Base-by-base conservation (phyloP, 2,888 invertebrate genomes). In the Pantelozetes paolii region DNA sequence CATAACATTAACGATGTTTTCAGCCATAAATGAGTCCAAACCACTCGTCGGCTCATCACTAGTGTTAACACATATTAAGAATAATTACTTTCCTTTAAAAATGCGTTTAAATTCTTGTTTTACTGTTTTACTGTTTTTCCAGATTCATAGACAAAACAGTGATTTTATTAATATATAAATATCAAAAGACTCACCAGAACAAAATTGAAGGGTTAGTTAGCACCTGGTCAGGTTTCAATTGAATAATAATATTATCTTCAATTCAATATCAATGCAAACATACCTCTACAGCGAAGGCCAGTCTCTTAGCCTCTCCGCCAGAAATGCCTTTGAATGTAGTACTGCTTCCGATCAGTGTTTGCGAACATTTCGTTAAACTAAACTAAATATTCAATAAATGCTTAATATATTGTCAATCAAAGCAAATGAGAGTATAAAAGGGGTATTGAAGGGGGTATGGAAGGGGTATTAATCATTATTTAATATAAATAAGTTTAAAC, bases 231-330 rank as follows among this genome's bases (percentile, higher is more conserved):
- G 97, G 9, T 36, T 8, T 36, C 6, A 40, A 71, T 42, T 59
- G n/a, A 23, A 32, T 42, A 36, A 32, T 9, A 28, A 2, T 36
- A 26, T 15, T 72, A 1, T 11, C 9, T 36, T 32, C n/a, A n/a
- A n/a, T n/a, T n/a, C 36, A 67, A 28, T 36, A 23, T 8, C n/a
- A n/a, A n/a, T n/a, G n/a, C n/a, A n/a, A 36, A 36, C 5, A n/a
- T n/a, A 89, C 90, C 84, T 98, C 98, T n/a, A 94, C 91, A 23
- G 97, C 98, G 81, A 99, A 96, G 0, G 96, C 91, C 15, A 98
- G 84, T 74, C 97, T 86, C 82, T 96, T 96, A 86, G 90, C 90
- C 84, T 98, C 98, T 0, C 99, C 98, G 0, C 98, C 98, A 0
- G 95, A 96, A 75, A 97, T 89, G 0, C 96, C 95, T 84, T 93